Evolutionary conservation across 2,888 invertebrate species (phyloP), one percentile per base, ranked within the genome.

Genomic region (Habroteleia sp.): DNA sequence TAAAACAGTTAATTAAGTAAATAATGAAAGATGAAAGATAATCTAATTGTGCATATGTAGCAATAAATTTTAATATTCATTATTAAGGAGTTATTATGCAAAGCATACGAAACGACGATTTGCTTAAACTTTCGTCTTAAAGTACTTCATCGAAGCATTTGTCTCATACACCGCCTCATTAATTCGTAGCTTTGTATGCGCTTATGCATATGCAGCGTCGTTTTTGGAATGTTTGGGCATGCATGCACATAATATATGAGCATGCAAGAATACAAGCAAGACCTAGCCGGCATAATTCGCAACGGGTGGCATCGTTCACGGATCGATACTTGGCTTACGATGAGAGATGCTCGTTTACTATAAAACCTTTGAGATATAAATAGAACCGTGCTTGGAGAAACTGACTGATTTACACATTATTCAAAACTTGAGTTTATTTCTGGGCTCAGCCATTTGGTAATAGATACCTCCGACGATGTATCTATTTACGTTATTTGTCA

Each of bases 271-370:
- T 23, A 35, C 31, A 48, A 35, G 41, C 16, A 52, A 60, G 37
- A 69, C 37, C 20, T 35, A 62, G 50, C 14, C 50, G 27, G 42
- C 37, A 44, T 46, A 46, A 66, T 62, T 66, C 52, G 54, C 42
- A 60, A 41, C 25, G 48, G 37, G 60, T 62, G 60, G 54, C 52
- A 66, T 62, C 48, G 44, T 39, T 52, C 42, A 48, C 46, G 20
- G 74, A 74, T 74, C 74, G 66, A 74, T 74, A 66, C 50, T 62
- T 42, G 29, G 56, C 66, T 48, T 62, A 60, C 54, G 52, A 73
- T 60, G 63, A 56, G 44, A 69, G 44, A 71, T 13, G 41, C 56
- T 52, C 54, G 42, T 46, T 54, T 29, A 31, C 48, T 58, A 48
- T 39, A 46, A 48, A 68, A 56, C 39, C 39, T 56, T 39, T 46